phyloP scores from a whole-genome alignment of 2,113 vertebrate species.

The Embiotoca jacksoni region DNA sequence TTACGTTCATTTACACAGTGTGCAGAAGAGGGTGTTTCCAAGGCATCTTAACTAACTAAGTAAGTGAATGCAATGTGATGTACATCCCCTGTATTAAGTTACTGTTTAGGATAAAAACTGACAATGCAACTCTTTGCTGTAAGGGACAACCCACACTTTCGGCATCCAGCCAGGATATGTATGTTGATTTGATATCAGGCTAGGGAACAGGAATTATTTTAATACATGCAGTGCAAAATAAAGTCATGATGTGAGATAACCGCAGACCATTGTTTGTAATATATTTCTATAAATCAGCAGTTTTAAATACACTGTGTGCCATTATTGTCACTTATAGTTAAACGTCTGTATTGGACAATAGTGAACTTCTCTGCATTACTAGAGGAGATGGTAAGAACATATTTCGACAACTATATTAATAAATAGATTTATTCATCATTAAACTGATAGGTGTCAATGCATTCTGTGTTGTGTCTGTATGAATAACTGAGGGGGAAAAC shows the following conservation, averaged over 20 bases:
- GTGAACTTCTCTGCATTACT: no score
- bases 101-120: conserved; percentile 57
- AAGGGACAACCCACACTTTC: conserved; percentile 56
- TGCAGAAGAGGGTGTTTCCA: conserved; percentile 38
- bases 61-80: conserved; percentile 60
- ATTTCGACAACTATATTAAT: no score
- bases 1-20: conserved; percentile 23
- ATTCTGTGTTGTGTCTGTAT: no score
- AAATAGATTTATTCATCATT: no score
- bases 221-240: conserved; percentile 26
- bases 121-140: conserved; percentile 61
- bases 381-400: no score
- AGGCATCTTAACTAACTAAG: conserved; percentile 54
- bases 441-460: no score
- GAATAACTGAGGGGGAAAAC: no score
- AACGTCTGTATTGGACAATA: no score
- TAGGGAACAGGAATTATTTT: conserved; percentile 34
- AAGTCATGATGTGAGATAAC: background rate
- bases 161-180: conserved; percentile 52
- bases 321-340: no score
- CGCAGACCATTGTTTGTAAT: background rate
- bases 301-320: no score
- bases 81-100: conserved; percentile 44
- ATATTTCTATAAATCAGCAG: background rate
- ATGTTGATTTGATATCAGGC: conserved; percentile 51